Evolutionary conservation across 2,797 vertebrate species (phyloP).

Genomic region (Manis javanica): DNA sequence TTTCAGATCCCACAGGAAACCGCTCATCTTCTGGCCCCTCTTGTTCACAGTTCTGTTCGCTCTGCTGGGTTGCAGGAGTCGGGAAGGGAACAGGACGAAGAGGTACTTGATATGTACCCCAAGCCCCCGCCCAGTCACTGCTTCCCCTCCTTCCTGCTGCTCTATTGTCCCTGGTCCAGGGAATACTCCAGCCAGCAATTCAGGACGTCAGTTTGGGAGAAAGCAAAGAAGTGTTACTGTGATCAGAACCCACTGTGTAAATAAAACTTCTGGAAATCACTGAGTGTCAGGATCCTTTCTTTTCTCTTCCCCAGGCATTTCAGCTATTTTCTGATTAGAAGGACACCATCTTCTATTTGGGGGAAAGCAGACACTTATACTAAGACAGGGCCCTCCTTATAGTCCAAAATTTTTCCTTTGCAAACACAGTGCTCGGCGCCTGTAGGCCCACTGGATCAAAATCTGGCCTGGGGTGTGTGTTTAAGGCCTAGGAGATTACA

Average conservation of each 20-base stretch:
- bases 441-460: neutral
- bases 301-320: neutral
- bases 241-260: slow-evolving; percentile 83
- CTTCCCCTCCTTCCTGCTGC: slow-evolving; percentile 32
- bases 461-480: neutral
- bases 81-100: slow-evolving; percentile 56
- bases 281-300: slow-evolving; percentile 79
- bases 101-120: slow-evolving; percentile 53
- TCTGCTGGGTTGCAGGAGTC: slow-evolving; percentile 46
- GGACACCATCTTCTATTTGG: neutral
- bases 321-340: neutral
- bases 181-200: slow-evolving; percentile 82
- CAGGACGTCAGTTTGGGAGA: slow-evolving; percentile 81
- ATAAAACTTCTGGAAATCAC: slow-evolving; percentile 86
- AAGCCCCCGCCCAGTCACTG: slow-evolving; percentile 49
- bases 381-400: neutral
- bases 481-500: neutral
- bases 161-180: slow-evolving; percentile 73
- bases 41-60: slow-evolving; percentile 55
- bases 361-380: neutral
- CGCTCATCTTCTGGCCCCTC: slow-evolving; percentile 73
- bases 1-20: slow-evolving; percentile 81
- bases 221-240: slow-evolving; percentile 71
- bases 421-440: neutral
- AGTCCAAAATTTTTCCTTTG: neutral